Evolutionary conservation across 2,797 vertebrate species (phyloP), one percentile per base, ranked within the genome.

Genomic region (Discoglossus pictus): DNA sequence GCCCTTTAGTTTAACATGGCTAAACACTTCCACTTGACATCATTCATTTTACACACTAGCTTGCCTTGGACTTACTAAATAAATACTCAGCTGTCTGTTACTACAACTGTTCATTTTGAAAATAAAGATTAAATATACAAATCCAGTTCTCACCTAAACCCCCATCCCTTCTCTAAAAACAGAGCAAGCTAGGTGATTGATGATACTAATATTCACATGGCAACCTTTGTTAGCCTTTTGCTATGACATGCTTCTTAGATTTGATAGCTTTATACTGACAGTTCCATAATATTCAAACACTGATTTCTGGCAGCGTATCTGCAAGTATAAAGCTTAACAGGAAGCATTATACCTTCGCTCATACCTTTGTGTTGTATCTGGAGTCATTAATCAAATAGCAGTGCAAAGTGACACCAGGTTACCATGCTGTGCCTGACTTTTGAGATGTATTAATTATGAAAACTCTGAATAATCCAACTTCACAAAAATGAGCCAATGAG

Each of bases 261-360:
- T 61, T 69, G 58, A 69, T 62, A 61, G 66, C 58, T 69, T 69
- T 62, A 62, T 61, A 46, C 48, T 61, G 31, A 40, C 50, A 54
- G 20, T 13, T 62, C 17, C 48, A 39, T 61, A 61, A 47, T 54
- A 61, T 48, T 35, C 46, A 40, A 61, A 51, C 58, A 54, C 39
- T 54, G 43, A 35, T 61, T 61, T 69, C 55, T 69, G 39, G 66
- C 58, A 69, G 5, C 13, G 13, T 40, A 69, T 27, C 56, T 52
- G 18, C 36, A 46, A 43, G 43, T 52, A 56, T 61, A 44, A 52
- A 60, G 55, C 50, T 20, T 46, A 24, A 31, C 12, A 15, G 63
- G 50, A 65, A 36, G 25, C 17, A 31, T 61, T 68, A 51, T 40
- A 38, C 43, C n/a, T 50, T 27, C 18, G 51, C 54, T 51, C 46